Evolutionary conservation across 2,888 invertebrate species (phyloP).

Genomic region (Cheilosia vulpina): DNA sequence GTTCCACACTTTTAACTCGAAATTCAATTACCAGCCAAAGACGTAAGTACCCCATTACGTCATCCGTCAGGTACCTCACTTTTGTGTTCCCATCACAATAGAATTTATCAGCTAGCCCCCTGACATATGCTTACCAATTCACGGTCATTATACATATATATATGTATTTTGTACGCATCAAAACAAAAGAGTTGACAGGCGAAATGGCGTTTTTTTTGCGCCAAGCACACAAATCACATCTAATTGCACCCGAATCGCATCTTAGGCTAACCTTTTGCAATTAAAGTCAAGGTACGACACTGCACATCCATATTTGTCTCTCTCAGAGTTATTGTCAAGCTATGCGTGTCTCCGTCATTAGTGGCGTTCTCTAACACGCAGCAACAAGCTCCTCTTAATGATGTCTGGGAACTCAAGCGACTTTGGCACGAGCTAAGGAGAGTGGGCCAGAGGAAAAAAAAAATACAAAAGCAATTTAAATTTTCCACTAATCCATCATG

Average conservation of each 20-base stretch:
- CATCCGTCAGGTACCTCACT: neutral
- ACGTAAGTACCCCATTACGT: neutral
- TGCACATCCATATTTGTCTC: conserved; percentile 56
- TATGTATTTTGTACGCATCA: neutral
- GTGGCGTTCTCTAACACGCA: neutral
- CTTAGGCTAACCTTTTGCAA: conserved; percentile 54
- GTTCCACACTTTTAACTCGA: neutral
- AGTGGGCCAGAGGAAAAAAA: neutral
- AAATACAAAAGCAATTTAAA: neutral
- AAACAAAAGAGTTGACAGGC: conserved; percentile 59
- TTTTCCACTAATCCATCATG: conserved; percentile 43
- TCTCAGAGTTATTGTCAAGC: conserved; percentile 42
- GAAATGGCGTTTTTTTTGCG: conserved; percentile 14
- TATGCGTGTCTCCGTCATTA: conserved; percentile 44
- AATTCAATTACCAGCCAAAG: neutral
- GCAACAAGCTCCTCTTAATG: conserved; percentile 10
- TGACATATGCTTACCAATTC: conserved; percentile 21
- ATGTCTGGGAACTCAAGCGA: conserved; percentile 37
- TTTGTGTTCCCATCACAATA: conserved; percentile 1
- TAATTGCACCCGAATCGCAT: conserved; percentile 46
- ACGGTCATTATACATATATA: neutral
- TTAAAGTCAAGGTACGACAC: conserved; percentile 70
- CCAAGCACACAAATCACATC: neutral
- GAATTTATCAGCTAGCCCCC: conserved; percentile 6
- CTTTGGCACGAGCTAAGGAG: conserved; percentile 33